A percentile compares a stretch with the other conserved stretches of the same genome.
Conservation (phyloP, 2,797 vertebrate species). For the Cephalopachus bancanus region DNA sequence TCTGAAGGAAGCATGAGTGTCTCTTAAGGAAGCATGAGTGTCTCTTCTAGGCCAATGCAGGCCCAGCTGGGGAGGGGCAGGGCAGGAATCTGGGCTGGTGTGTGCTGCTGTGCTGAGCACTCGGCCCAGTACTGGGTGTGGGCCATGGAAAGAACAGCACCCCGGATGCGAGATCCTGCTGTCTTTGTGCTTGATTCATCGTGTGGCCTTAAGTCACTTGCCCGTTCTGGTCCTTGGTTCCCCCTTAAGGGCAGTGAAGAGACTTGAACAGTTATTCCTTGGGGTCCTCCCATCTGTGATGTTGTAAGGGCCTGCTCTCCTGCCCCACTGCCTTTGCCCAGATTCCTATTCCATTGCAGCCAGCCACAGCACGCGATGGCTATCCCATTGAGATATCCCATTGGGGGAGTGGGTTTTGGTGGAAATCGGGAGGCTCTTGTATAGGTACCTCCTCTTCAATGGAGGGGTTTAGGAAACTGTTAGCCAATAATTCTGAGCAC, state of each 20-base stretch:
- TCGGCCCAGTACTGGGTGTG: neutral
- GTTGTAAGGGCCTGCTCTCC: neutral
- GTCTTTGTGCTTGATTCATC: neutral
- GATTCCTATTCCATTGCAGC: neutral
- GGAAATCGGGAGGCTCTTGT: neutral
- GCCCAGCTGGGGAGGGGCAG: neutral
- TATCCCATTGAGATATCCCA: neutral
- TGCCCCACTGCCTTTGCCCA: neutral
- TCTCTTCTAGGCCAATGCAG: neutral
- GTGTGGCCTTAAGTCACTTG: neutral
- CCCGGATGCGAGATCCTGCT: neutral
- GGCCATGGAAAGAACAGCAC: neutral
- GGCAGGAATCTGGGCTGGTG: neutral
- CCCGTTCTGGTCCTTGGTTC: neutral
- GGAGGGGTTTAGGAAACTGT: neutral
- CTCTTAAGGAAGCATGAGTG: neutral
- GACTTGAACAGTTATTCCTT: neutral
- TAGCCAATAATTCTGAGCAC: neutral
- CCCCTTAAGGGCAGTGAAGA: neutral
- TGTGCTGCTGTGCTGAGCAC: neutral
- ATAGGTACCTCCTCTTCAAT: neutral
- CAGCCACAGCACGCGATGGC: neutral
- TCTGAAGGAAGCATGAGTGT: neutral
- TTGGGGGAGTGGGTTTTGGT: neutral
- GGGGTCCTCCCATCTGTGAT: neutral